Conservation (phyloP, 2,113 vertebrate species). For the Alces alces region DNA sequence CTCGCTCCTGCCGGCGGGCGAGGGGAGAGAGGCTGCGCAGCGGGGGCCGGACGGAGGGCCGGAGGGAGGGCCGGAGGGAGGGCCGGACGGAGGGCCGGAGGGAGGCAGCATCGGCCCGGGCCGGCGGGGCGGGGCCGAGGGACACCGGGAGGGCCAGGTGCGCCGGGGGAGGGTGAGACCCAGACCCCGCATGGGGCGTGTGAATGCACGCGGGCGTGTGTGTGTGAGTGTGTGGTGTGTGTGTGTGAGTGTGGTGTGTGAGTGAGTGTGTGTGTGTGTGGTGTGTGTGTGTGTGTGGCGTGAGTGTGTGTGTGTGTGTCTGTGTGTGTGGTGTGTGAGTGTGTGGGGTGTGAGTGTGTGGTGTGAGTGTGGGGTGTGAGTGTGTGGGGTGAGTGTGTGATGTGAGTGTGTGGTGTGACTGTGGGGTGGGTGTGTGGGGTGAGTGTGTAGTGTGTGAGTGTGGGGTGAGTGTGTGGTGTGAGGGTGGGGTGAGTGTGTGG, state of each 20-base stretch:
- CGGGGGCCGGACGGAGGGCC: no score
- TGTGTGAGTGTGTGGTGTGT: no score
- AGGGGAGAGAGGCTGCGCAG: background rate
- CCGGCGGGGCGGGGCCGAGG: fast-evolving
- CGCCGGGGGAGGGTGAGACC: background rate
- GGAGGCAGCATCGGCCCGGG: fast-evolving
- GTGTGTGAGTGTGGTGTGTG: no score
- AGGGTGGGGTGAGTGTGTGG: no score
- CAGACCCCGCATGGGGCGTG: background rate
- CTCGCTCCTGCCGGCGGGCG: no score
- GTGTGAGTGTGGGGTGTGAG: no score
- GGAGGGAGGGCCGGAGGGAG: fast-evolving
- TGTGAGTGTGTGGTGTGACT: fast-evolving
- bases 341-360: no score
- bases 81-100: fast-evolving
- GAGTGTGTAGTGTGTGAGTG: fast-evolving
- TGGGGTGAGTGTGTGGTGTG: no score
- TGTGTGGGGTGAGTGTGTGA: fast-evolving
- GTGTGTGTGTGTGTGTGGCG: fast-evolving
- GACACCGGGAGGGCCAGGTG: fast-evolving
- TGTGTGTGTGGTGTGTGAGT: fast-evolving
- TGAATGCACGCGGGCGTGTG: fast-evolving
- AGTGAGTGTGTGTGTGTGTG: no score
- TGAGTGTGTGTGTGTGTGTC: fast-evolving
- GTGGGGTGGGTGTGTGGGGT: fast-evolving